Evolutionary conservation across 2,888 invertebrate genomes (phyloP).

Genomic region (Torymus texanus): DNA sequence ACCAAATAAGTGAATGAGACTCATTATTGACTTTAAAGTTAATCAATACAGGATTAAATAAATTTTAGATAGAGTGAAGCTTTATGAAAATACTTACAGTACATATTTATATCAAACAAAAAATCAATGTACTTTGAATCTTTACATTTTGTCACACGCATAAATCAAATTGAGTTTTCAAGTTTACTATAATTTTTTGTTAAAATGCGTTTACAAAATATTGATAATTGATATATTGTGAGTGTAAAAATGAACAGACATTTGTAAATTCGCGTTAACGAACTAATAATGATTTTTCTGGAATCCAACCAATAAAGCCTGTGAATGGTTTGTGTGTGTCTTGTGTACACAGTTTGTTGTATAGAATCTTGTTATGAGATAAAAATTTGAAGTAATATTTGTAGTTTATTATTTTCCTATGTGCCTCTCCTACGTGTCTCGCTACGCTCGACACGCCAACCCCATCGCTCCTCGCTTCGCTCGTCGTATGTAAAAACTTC

Average conservation of each 20-base stretch:
- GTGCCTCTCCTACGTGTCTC: too few relatives aligned
- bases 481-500: too few relatives aligned
- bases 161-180: slow-evolving; percentile 40
- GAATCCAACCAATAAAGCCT: slow-evolving; percentile 56
- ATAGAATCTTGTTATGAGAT: slow-evolving; percentile 70
- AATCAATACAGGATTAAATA: slow-evolving; percentile 16
- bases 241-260: slow-evolving; percentile 37
- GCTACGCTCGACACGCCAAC: too few relatives aligned
- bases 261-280: slow-evolving; percentile 44
- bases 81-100: slow-evolving; percentile 1
- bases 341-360: slow-evolving; percentile 71
- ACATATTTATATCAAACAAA: slow-evolving; percentile 12
- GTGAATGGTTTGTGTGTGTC: slow-evolving; percentile 64
- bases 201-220: slow-evolving; percentile 28
- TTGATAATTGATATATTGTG: slow-evolving; percentile 29
- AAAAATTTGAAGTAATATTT: slow-evolving; percentile 68
- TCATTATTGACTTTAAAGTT: slow-evolving; percentile 28
- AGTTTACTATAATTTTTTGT: slow-evolving; percentile 32
- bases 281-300: slow-evolving; percentile 47
- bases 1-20: slow-evolving; percentile 32
- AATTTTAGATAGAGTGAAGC: slow-evolving; percentile 22
- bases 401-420: not conserved
- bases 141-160: slow-evolving; percentile 25
- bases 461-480: too few relatives aligned
- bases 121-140: slow-evolving; percentile 9